A percentile compares a stretch with the other conserved stretches of the same genome.
Conservation (phyloP, 53 echinoderm and acorn worm species). For the Crossaster papposus region DNA sequence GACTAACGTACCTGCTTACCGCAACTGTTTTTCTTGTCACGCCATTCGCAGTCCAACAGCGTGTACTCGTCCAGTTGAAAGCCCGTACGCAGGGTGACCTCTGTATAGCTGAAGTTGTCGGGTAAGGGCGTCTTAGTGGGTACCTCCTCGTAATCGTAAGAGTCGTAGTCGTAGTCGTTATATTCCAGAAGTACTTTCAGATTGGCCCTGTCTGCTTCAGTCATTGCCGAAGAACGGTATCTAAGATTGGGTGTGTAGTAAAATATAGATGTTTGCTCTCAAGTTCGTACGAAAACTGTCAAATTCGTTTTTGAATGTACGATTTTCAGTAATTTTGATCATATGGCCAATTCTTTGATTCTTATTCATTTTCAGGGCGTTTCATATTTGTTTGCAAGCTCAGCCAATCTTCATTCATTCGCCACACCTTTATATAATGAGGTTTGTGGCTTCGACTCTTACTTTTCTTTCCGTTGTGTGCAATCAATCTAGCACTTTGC, state of each 20-base stretch:
- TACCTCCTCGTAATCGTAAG: neutral
- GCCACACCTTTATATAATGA: too few species aligned
- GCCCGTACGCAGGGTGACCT: constrained; percentile 51
- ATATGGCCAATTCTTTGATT: too few species aligned
- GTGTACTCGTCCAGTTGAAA: constrained; percentile 50
- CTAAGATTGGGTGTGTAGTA: neutral
- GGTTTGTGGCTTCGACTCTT: too few species aligned
- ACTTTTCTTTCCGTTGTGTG: too few species aligned
- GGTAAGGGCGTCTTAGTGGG: neutral
- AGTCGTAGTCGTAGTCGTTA: constrained; percentile 41
- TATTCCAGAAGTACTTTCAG: constrained; percentile 3
- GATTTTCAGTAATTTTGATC: too few species aligned
- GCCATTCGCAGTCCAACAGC: constrained; percentile 55
- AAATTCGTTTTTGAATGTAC: too few species aligned
- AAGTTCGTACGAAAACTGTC: too few species aligned
- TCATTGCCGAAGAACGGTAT: constrained; percentile 29
- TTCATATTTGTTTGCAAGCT: too few species aligned
- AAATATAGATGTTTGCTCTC: too few species aligned
- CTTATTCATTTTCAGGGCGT: too few species aligned
- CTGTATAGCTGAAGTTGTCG: constrained; percentile 9
- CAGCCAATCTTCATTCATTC: too few species aligned
- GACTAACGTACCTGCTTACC: neutral
- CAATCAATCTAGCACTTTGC: too few species aligned
- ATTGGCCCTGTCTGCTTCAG: neutral
- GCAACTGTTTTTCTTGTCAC: constrained; percentile 7